Evolutionary conservation across 2,113 vertebrate species (phyloP).

Genomic region (Parus major): DNA sequence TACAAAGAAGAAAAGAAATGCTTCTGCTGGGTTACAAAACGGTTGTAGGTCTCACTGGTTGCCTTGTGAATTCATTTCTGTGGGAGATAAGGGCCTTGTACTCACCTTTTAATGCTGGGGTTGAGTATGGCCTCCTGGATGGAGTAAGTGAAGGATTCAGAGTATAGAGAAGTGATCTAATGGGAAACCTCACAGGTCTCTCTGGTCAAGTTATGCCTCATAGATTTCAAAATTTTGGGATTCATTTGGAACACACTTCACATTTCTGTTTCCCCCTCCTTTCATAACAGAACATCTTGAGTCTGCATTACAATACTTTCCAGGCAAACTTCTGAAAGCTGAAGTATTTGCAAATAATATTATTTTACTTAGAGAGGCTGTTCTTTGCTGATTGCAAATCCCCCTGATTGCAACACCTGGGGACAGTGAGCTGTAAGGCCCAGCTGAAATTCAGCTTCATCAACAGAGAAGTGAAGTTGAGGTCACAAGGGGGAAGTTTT

Average conservation of each 20-base stretch:
- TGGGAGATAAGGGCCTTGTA: background rate
- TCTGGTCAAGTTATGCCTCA: background rate
- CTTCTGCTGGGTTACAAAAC: background rate
- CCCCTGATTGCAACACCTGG: constrained; percentile 12
- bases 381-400: background rate
- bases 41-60: background rate
- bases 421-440: background rate
- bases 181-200: background rate
- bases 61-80: background rate
- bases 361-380: background rate
- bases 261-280: background rate
- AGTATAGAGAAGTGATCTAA: background rate
- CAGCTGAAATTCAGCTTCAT: constrained; percentile 17
- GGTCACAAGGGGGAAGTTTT: background rate
- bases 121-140: background rate
- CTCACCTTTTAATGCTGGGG: background rate
- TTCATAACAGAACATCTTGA: background rate
- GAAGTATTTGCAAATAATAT: background rate
- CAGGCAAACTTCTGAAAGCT: background rate
- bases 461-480: background rate
- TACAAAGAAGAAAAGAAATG: background rate
- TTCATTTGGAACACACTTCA: background rate
- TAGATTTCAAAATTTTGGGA: background rate
- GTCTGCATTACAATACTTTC: background rate
- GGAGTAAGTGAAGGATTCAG: background rate